A percentile compares a stretch with the other conserved stretches of the same genome.
Evolutionary conservation across 1,140 invertebrate genomes (phyloP).

Genomic region (Drosophila equinoxialis): DNA sequence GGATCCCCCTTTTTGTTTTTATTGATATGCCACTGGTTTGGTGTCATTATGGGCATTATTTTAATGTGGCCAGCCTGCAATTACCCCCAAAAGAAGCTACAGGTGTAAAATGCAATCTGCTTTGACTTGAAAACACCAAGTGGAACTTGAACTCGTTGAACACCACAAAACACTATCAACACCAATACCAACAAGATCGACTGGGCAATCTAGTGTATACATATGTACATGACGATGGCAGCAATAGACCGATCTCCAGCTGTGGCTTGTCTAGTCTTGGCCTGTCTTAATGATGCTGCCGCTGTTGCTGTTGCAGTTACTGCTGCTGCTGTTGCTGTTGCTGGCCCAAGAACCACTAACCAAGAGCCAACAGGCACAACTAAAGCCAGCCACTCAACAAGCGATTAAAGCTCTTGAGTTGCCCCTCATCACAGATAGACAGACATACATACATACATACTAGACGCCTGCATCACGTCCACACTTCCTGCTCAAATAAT

Average conservation of each 20-base stretch:
- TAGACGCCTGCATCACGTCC: conserved; percentile 71
- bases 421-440: conserved; percentile 16
- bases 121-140: conserved; percentile 18
- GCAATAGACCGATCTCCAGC: conserved; percentile 48
- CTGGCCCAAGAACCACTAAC: conserved; percentile 23
- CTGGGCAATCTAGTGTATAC: conserved; percentile 21
- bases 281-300: conserved; percentile 64
- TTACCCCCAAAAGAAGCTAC: conserved; percentile 68
- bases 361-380: conserved; percentile 2
- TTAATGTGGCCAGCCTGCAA: conserved; percentile 54
- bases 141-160: conserved; percentile 18
- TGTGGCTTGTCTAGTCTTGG: conserved; percentile 39
- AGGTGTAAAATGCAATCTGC: conserved; percentile 78
- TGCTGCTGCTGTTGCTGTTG: conserved; percentile 40
- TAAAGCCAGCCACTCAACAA: conserved; percentile 44
- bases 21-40: conserved; percentile 1
- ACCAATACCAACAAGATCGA: conserved; percentile 1
- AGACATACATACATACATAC: neutral
- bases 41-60: conserved; percentile 59
- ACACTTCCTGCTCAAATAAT: conserved; percentile 81
- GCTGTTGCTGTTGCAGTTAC: conserved; percentile 33
- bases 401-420: conserved; percentile 66
- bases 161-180: conserved; percentile 4
- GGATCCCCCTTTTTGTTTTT: too few relatives aligned
- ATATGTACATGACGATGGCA: too few relatives aligned